A percentile compares a stretch with the other conserved stretches of the same genome.
Conservation (phyloP, 2,113 vertebrate genomes). For the Cyprichromis sp. region DNA sequence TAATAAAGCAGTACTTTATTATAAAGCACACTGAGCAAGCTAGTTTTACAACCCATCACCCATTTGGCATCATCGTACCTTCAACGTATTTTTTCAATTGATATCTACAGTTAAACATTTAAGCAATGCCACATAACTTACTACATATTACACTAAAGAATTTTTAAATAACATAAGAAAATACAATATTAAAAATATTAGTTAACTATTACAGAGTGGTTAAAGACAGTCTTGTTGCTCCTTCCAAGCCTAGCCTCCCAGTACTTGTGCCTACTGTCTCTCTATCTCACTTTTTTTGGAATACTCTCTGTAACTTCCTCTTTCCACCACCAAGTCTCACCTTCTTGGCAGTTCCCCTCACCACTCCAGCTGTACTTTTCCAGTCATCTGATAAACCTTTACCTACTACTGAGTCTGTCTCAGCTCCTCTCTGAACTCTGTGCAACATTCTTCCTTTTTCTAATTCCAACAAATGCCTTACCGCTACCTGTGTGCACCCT, state of each 20-base stretch:
- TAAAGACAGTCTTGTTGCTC: not conserved
- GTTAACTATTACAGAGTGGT: not conserved
- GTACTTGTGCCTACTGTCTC: not conserved
- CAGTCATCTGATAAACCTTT: not conserved
- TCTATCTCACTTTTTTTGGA: not conserved
- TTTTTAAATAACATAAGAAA: not conserved
- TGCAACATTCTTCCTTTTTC: not conserved
- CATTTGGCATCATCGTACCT: not conserved
- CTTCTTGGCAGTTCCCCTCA: not conserved
- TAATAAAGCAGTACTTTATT: not conserved
- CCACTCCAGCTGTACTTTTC: not conserved
- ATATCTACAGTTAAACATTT: not conserved
- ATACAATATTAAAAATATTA: not conserved
- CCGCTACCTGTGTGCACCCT: not conserved
- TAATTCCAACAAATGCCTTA: not conserved
- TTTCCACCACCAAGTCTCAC: fast-evolving
- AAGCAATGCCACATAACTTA: not conserved
- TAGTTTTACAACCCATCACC: not conserved
- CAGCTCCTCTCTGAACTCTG: not conserved
- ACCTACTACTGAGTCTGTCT: fast-evolving
- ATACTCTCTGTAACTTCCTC: not conserved
- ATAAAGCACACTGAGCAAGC: not conserved
- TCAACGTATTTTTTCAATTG: not conserved
- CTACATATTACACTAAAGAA: not conserved
- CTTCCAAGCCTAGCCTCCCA: not conserved